Percentiles rank a stretch among this genome's conserved stretches.
phyloP scores from a whole-genome alignment of 2,888 invertebrate species.

The Latrodectus elegans region DNA sequence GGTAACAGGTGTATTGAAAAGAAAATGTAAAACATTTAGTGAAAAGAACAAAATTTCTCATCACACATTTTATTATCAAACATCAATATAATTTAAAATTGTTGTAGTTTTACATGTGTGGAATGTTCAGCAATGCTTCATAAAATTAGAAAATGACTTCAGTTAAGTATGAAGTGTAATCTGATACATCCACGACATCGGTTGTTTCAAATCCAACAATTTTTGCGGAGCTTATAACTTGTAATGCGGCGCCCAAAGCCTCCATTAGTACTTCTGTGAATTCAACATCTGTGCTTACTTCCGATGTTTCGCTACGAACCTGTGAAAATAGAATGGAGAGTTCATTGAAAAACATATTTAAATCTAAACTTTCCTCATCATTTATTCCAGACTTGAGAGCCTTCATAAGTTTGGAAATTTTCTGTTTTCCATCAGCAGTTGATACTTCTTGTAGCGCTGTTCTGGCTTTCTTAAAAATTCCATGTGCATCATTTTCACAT shows the following conservation, averaged over 20 bases:
- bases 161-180: constrained; percentile 13
- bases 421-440: background rate
- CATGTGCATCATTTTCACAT: constrained; percentile 1
- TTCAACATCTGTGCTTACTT: background rate
- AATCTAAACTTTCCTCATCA: background rate
- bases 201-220: background rate
- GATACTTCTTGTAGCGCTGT: constrained; percentile 3
- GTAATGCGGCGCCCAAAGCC: constrained; percentile 4
- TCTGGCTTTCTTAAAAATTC: constrained; percentile 8
- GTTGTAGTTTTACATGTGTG: too few relatives aligned
- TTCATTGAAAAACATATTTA: constrained; percentile 22
- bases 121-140: too few relatives aligned
- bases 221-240: constrained; percentile 14
- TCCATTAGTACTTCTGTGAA: background rate
- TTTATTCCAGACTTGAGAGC: constrained; percentile 12
- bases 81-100: too few relatives aligned
- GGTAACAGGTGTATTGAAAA: too few relatives aligned
- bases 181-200: background rate
- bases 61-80: too few relatives aligned
- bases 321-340: constrained; percentile 4
- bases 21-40: too few relatives aligned
- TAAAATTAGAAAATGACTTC: constrained; percentile 8
- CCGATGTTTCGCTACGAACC: background rate
- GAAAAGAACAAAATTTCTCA: too few relatives aligned
- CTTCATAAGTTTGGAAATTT: background rate